Conservation (phyloP, 2,888 invertebrate species). For the Chrysodeixis includens region DNA sequence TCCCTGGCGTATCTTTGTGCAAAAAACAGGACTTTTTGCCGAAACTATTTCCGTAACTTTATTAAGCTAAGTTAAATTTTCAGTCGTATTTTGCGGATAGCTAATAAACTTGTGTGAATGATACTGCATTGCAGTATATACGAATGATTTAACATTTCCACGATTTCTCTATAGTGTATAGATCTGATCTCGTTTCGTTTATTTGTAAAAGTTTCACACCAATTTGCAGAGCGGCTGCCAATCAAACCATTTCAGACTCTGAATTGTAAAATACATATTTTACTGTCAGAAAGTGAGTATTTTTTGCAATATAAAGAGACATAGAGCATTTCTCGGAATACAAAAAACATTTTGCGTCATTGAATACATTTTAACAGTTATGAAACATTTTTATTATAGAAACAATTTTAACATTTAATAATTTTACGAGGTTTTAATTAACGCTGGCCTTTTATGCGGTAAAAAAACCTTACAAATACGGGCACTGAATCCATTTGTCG, state of each 20-base stretch:
- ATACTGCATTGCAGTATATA: conserved; percentile 57
- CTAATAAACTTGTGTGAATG: conserved; percentile 41
- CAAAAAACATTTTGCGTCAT: too few species aligned
- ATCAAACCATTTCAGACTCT: conserved; percentile 5
- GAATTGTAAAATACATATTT: conserved; percentile 12
- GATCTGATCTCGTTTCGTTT: conserved; percentile 14
- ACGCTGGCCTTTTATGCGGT: conserved; percentile 16
- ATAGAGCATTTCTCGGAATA: too few species aligned
- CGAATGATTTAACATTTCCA: conserved; percentile 36
- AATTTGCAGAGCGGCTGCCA: neutral
- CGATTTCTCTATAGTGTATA: conserved; percentile 15
- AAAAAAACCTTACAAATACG: neutral
- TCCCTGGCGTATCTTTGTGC: conserved; percentile 5
- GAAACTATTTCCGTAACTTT: conserved; percentile 24
- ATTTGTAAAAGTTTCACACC: conserved; percentile 36
- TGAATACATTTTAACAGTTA: conserved; percentile 6
- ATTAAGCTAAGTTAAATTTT: conserved; percentile 14
- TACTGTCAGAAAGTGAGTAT: too few species aligned
- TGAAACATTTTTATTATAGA: conserved; percentile 12
- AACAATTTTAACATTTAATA: conserved; percentile 21
- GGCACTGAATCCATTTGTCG: neutral
- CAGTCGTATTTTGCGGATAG: conserved; percentile 15
- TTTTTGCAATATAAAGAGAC: too few species aligned
- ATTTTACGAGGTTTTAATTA: conserved; percentile 32
- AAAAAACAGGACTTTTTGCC: conserved; percentile 32